Percentiles rank a stretch among this genome's conserved stretches.
Conservation (phyloP, 1,140 invertebrate genomes). For the Cecropterus lyciades region DNA sequence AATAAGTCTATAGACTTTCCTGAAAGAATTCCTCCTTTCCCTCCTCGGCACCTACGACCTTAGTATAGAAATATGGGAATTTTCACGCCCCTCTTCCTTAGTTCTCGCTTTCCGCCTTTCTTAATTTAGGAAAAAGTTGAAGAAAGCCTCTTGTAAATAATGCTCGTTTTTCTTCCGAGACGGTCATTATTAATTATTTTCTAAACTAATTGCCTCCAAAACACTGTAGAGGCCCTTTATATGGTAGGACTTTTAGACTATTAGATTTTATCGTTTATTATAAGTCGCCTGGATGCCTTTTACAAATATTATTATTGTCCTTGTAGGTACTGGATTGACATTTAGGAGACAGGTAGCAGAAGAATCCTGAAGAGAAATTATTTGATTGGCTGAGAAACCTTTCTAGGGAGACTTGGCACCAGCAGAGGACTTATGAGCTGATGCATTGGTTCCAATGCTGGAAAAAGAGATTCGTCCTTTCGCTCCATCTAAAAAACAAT, state of each 20-base stretch:
- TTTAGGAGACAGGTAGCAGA: too few species aligned
- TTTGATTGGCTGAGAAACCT: too few species aligned
- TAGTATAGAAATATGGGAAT: neutral
- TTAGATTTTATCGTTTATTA: neutral
- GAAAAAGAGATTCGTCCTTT: too few species aligned
- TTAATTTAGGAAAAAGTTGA: slow-evolving; percentile 30
- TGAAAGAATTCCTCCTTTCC: neutral
- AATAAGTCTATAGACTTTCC: neutral
- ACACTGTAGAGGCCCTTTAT: slow-evolving; percentile 12
- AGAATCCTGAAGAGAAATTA: too few species aligned
- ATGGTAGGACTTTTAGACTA: slow-evolving; percentile 11
- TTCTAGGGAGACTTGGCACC: too few species aligned
- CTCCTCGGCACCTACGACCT: neutral
- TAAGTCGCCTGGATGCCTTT: too few species aligned
- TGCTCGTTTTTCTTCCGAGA: slow-evolving; percentile 10
- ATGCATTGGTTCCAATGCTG: too few species aligned
- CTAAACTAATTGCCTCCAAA: slow-evolving; percentile 23
- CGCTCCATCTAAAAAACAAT: too few species aligned
- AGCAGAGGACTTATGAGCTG: too few species aligned
- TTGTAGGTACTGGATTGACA: too few species aligned
- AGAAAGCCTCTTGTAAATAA: slow-evolving; percentile 24
- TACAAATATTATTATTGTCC: too few species aligned
- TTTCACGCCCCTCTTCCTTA: slow-evolving; percentile 8
- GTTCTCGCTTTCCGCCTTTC: slow-evolving; percentile 12
- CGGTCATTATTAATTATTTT: slow-evolving; percentile 30